Conservation (phyloP, 2,797 vertebrate genomes). For the Tarsius wallacei region DNA sequence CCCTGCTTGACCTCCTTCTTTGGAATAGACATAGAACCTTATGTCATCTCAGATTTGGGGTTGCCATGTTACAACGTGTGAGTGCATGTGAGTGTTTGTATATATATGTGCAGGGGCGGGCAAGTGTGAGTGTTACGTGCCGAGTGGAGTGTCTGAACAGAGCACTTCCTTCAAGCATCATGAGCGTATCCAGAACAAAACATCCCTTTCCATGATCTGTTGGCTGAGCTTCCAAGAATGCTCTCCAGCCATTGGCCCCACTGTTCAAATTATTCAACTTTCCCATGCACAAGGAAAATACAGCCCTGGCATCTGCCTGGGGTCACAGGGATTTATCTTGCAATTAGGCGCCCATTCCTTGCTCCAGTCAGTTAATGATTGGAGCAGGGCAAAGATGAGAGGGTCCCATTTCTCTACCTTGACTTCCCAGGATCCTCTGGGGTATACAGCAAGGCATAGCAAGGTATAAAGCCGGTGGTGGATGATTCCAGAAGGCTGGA, state of each 20-base stretch:
- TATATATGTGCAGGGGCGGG: background rate
- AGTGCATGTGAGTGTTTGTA: background rate
- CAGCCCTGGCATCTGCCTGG: background rate
- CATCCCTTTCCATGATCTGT: background rate
- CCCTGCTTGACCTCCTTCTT: too few species aligned
- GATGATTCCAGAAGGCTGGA: background rate
- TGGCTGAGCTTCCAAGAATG: background rate
- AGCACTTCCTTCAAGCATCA: background rate
- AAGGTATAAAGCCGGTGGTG: background rate
- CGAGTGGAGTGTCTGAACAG: background rate
- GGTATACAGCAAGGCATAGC: accelerated
- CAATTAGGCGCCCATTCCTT: background rate
- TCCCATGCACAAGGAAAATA: background rate
- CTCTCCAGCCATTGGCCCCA: too few species aligned
- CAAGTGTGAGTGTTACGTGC: background rate
- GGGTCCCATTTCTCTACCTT: background rate
- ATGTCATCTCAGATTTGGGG: too few species aligned
- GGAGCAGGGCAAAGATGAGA: accelerated
- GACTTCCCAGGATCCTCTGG: background rate
- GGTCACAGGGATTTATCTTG: background rate
- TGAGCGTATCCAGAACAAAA: accelerated
- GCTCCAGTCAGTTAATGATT: too few species aligned
- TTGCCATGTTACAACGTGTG: too few species aligned
- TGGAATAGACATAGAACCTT: too few species aligned
- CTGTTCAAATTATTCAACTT: background rate